A percentile compares a stretch with the other conserved stretches of the same genome.
These are phyloP conservation scores for Lepidothrix coronata DNA, from an alignment of 2,113 vertebrate genomes.

Conservation along the genomic window DNA sequence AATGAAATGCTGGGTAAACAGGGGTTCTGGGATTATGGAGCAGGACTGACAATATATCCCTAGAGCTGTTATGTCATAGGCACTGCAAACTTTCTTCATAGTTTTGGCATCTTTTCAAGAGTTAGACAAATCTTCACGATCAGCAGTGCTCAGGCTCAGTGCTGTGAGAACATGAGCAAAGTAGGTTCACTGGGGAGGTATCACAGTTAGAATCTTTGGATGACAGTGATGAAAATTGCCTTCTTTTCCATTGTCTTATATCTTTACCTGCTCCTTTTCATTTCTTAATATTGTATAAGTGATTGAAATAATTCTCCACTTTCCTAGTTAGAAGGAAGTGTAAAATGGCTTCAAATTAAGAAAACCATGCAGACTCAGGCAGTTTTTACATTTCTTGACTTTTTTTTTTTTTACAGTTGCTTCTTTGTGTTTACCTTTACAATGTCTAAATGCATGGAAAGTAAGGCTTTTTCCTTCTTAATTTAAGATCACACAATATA, in stretches of 20 bases:
- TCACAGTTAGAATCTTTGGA: background rate
- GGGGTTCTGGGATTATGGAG: background rate
- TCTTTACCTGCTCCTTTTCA: background rate
- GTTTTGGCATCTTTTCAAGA: constrained; percentile 13
- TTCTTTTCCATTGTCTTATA: background rate
- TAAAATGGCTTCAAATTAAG: background rate
- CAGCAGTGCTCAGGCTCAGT: background rate
- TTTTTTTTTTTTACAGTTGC: background rate
- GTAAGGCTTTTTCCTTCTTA: constrained; percentile 37
- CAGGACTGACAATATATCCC: background rate
- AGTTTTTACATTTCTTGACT: background rate
- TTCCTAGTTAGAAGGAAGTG: background rate
- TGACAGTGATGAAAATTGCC: background rate
- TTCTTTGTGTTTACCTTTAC: constrained; percentile 5
- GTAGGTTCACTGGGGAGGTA: background rate
- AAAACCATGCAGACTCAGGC: background rate
- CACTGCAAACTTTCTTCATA: background rate
- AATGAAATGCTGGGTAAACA: background rate
- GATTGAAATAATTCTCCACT: background rate
- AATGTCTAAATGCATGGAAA: background rate
- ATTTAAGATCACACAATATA: background rate
- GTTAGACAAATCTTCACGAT: background rate
- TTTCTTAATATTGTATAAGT: background rate
- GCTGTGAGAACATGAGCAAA: background rate
- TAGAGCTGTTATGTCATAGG: background rate